Conservation (phyloP, 35 echinoderm and acorn worm species). For the Apostichopus parvimensis region DNA sequence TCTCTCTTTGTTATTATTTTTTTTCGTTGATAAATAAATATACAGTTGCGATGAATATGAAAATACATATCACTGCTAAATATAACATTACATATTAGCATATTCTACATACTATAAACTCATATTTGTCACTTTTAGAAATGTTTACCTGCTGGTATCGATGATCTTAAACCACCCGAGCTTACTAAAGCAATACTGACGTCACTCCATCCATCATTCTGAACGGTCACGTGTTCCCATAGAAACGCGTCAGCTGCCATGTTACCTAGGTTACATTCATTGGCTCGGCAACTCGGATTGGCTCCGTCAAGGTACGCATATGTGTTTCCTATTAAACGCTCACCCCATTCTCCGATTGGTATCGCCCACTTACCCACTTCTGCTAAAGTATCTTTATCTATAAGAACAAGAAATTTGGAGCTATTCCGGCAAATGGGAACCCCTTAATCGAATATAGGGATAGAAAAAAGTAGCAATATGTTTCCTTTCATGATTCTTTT, state of each 20-base stretch:
- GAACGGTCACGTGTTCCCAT: conserved; percentile 24
- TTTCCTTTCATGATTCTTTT: too few species aligned
- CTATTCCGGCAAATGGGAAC: too few species aligned
- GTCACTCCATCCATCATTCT: conserved; percentile 58
- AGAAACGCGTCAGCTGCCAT: conserved; percentile 78
- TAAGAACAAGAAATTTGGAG: background rate
- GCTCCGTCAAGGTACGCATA: conserved; percentile 61
- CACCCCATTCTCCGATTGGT: conserved; percentile 50
- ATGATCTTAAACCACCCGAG: conserved; percentile 58
- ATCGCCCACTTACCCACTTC: conserved; percentile 58
- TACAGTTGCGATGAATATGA: too few species aligned
- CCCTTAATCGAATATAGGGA: too few species aligned
- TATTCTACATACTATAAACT: too few species aligned
- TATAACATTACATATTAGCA: too few species aligned
- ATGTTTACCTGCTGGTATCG: conserved; percentile 58
- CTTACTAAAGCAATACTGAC: conserved; percentile 70
- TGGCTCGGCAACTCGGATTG: conserved; percentile 41
- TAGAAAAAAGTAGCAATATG: too few species aligned
- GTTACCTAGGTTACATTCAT: conserved; percentile 91
- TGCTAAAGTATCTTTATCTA: conserved; percentile 60
- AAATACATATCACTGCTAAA: too few species aligned
- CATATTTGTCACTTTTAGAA: too few species aligned
- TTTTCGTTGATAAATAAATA: too few species aligned
- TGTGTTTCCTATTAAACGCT: conserved; percentile 57
- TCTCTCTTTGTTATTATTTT: too few species aligned